These are phyloP conservation scores for Rugalucina vietnamica DNA, from an alignment of 2,888 invertebrate species.

Conservation along the genomic window DNA sequence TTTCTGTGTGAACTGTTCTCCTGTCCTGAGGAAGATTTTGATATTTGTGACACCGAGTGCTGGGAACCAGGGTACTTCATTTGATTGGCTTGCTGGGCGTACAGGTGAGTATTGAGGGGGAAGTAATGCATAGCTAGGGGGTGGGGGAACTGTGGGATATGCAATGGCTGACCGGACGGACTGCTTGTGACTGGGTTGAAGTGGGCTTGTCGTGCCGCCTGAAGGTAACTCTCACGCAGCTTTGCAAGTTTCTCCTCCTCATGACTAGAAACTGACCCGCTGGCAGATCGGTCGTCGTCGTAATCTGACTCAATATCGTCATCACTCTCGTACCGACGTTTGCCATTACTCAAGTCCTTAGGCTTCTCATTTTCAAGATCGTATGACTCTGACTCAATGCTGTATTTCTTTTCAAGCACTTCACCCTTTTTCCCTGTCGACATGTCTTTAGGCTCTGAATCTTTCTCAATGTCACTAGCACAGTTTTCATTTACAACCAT, in stretches of 20 bases:
- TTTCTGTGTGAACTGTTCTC: slow-evolving; percentile 84
- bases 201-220: slow-evolving; percentile 57
- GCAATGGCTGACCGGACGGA: slow-evolving; percentile 69
- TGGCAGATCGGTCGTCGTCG: slow-evolving; percentile 64
- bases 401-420: slow-evolving; percentile 15
- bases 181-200: slow-evolving; percentile 54
- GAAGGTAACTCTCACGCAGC: slow-evolving; percentile 63
- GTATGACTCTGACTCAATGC: not conserved
- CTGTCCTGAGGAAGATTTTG: slow-evolving; percentile 59
- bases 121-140: slow-evolving; percentile 79
- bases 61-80: slow-evolving; percentile 60
- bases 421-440: slow-evolving; percentile 28
- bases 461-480: not conserved
- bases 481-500: not conserved
- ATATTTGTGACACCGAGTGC: slow-evolving; percentile 41
- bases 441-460: slow-evolving; percentile 21
- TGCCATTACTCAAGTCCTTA: slow-evolving; percentile 48
- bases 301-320: slow-evolving; percentile 68
- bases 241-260: slow-evolving; percentile 60
- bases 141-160: slow-evolving; percentile 78
- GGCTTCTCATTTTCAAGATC: slow-evolving; percentile 35
- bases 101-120: slow-evolving; percentile 77
- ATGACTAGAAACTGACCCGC: slow-evolving; percentile 70
- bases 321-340: slow-evolving; percentile 58
- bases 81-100: slow-evolving; percentile 72